A percentile compares a stretch with the other conserved stretches of the same genome.
Conservation (phyloP, 2,113 vertebrate species). For the Campylomormyrus numenius region DNA sequence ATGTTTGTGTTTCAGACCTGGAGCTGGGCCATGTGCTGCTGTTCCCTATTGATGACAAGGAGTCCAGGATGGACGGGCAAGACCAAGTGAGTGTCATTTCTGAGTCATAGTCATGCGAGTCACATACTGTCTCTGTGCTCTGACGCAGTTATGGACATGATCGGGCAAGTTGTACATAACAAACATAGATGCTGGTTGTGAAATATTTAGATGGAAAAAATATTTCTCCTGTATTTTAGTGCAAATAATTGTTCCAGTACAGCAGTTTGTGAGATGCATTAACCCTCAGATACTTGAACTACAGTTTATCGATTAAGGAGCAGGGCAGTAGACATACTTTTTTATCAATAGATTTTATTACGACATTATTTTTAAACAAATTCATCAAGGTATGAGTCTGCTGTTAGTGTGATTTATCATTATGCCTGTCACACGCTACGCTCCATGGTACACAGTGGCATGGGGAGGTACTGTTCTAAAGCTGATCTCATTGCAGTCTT, state of each 20-base stretch:
- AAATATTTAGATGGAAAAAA: background rate
- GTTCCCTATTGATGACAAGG: constrained; percentile 82
- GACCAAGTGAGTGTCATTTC: constrained; percentile 66
- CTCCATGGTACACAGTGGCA: background rate
- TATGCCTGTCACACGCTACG: background rate
- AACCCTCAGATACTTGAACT: background rate
- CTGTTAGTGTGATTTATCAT: too few species aligned
- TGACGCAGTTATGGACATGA: background rate
- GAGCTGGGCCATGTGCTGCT: constrained; percentile 74
- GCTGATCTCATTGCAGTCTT: background rate
- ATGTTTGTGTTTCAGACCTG: constrained; percentile 66
- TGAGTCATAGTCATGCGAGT: background rate
- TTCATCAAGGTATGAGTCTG: background rate
- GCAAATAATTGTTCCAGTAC: background rate
- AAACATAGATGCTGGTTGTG: background rate
- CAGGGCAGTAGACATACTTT: background rate
- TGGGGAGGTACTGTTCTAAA: background rate
- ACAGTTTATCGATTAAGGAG: background rate
- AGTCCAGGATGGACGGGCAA: constrained; percentile 67
- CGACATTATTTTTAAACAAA: background rate
- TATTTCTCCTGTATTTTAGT: background rate
- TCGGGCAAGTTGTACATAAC: background rate
- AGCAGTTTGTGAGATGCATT: background rate
- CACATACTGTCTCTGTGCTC: background rate
- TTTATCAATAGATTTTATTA: background rate